Base-by-base conservation (phyloP, 1,140 invertebrate genomes). In the Caenorhabditis remanei region DNA sequence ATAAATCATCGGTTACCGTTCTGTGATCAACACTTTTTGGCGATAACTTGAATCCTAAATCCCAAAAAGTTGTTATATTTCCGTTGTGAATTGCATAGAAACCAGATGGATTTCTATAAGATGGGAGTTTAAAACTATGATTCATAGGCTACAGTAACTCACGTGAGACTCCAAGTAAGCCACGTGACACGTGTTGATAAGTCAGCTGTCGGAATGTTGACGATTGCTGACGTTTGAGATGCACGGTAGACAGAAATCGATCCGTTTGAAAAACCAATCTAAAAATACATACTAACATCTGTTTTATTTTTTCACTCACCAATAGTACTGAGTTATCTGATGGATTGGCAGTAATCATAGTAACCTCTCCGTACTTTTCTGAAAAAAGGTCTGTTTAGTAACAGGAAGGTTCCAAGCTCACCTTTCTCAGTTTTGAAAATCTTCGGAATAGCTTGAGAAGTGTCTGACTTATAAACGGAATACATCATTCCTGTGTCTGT, bases 401-500 rank as follows among this genome's bases (percentile, higher is more conserved):
- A 32, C 32, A 1, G 32, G 32, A 1, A 32, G 32, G 0, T 32
- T 1, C 0, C 32, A 32, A 32, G 32, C 32, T 32, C 32, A 32
- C 32, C 32, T 79, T 79, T 79, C 53, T 79, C 71, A 16, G 71
- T 79, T 79, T 79, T 79, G 21, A 50, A 79, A 5, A 79, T 48
- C 14, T 79, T 79, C 5, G 71, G 71, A 24, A 79, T 79, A 1
- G 71, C 71, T 79, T 79, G 71, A 79, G 71, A 79, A 24, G 71
- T 79, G 24, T 79, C 71, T 50, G 71, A 79, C 53, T 79, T 79
- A 43, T 79, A 79, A 13, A 79, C 46, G 9, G 71, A 79, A 50
- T 79, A 79, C 71, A 79, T 50, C 71, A 79, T 79, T 79, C 71
- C 71, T 21, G 71, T 79, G 21, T 79, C 71, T 9, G 71, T 79